A percentile compares a stretch with the other conserved stretches of the same genome.
phyloP scores from a whole-genome alignment of 2,888 invertebrate genomes.

The Idaea biselata region DNA sequence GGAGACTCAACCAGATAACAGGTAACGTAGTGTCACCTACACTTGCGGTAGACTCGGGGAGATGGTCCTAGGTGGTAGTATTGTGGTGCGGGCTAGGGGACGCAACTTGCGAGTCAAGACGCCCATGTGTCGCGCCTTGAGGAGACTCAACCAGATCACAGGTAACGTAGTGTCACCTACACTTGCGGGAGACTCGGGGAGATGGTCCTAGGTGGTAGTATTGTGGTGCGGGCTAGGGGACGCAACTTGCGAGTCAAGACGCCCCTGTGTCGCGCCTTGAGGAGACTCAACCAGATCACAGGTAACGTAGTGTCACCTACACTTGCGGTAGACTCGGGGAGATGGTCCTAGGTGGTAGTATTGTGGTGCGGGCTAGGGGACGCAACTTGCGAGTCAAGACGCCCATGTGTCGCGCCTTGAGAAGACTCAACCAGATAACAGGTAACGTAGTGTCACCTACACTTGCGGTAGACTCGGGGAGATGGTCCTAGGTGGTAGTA shows the following conservation, averaged over 20 bases:
- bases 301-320: slow-evolving; percentile 79
- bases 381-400: slow-evolving; percentile 93
- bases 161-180: no score
- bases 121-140: slow-evolving; percentile 93
- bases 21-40: no score
- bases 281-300: slow-evolving; percentile 92
- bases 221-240: slow-evolving; percentile 90
- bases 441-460: slow-evolving; percentile 79
- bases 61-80: slow-evolving; percentile 91
- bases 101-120: slow-evolving; percentile 93
- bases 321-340: slow-evolving; percentile 92
- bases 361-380: slow-evolving; percentile 90
- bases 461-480: slow-evolving; percentile 92
- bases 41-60: slow-evolving; percentile 92
- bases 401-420: slow-evolving; percentile 93
- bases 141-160: slow-evolving; percentile 92
- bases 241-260: slow-evolving; percentile 93
- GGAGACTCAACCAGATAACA: slow-evolving; percentile 92
- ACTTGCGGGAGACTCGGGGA: slow-evolving; percentile 92
- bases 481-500: slow-evolving; percentile 91
- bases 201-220: slow-evolving; percentile 91
- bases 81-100: slow-evolving; percentile 90
- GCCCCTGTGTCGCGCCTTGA: slow-evolving; percentile 93
- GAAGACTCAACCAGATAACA: slow-evolving; percentile 92
- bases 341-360: slow-evolving; percentile 91